phyloP scores from a whole-genome alignment of 2,888 invertebrate genomes.

The Chironomus riparius region DNA sequence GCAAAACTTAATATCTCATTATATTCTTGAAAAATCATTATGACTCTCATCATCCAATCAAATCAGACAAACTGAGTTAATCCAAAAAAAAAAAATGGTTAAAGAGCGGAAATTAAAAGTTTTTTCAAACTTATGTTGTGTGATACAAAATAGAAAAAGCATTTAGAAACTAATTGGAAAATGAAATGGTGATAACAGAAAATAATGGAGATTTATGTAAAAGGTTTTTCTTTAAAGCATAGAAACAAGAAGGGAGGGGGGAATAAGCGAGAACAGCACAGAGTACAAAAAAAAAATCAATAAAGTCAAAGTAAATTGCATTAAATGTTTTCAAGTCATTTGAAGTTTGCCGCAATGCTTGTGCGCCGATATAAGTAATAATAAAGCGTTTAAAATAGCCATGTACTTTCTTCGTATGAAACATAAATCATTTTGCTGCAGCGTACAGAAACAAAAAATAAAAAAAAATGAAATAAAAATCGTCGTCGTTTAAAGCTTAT shows the following conservation, averaged over 20 bases:
- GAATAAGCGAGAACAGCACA: background rate
- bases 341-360: conserved; percentile 14
- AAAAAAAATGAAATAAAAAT: background rate
- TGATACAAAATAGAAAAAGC: background rate
- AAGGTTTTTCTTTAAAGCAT: background rate
- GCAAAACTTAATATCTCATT: too few species aligned
- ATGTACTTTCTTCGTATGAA: conserved; percentile 6
- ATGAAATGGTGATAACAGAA: background rate
- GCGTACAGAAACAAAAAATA: background rate
- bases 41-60: too few species aligned
- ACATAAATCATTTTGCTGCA: conserved; percentile 4
- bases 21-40: too few species aligned
- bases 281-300: background rate
- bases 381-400: conserved; percentile 12
- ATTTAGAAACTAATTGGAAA: background rate
- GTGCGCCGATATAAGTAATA: background rate
- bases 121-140: background rate
- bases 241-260: background rate
- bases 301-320: conserved; percentile 7
- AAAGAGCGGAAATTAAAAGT: background rate
- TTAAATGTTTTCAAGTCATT: conserved; percentile 7
- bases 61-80: background rate
- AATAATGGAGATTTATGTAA: conserved; percentile 2
- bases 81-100: background rate
- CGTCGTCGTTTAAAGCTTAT: background rate